Evolutionary conservation across 2,797 vertebrate genomes (phyloP).

Genomic region (Erethizon dorsatum): DNA sequence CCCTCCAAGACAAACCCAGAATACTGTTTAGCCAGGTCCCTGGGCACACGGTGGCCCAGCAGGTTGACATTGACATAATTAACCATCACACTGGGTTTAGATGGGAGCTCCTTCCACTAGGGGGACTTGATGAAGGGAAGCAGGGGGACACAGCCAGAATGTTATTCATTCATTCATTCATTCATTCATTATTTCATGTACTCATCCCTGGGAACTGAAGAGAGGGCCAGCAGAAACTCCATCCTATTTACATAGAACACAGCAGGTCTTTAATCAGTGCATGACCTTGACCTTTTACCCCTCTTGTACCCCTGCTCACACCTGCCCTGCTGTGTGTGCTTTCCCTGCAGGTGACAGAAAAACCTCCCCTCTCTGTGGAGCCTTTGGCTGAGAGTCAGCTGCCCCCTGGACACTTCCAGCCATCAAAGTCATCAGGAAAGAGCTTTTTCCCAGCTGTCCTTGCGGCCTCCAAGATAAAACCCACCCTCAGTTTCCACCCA

Average conservation of each 20-base stretch:
- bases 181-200: no score
- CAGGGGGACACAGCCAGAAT: no score
- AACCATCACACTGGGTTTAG: background rate
- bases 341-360: conserved; percentile 1
- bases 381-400: conserved; percentile 62
- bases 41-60: background rate
- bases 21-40: background rate
- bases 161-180: background rate
- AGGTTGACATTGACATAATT: background rate
- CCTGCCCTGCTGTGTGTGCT: background rate
- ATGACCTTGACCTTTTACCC: accelerated
- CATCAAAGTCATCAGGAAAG: conserved; percentile 20
- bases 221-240: background rate
- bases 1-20: background rate
- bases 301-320: accelerated
- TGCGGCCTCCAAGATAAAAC: conserved; percentile 77
- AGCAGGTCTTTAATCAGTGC: background rate
- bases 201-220: background rate
- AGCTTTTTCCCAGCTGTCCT: conserved; percentile 67
- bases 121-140: no score
- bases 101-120: background rate
- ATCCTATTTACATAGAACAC: accelerated
- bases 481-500: conserved; percentile 71
- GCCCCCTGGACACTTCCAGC: background rate
- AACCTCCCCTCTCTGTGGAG: conserved; percentile 48